phyloP scores from a whole-genome alignment of 64 coral and sea anemone species.

The Catalaphyllia jardinei region DNA sequence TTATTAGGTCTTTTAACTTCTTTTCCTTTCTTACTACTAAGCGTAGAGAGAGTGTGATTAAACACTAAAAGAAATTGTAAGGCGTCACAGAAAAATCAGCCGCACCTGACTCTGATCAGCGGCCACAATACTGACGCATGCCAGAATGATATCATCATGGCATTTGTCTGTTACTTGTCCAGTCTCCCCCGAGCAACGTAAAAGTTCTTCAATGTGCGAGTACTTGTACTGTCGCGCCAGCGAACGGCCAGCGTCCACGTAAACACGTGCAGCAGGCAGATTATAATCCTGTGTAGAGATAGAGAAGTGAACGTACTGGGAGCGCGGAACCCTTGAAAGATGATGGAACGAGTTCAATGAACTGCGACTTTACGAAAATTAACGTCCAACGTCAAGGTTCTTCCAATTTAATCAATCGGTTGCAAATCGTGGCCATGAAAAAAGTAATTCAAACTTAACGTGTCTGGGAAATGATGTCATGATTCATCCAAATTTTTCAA shows the following conservation, averaged over 20 bases:
- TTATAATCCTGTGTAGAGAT: constrained; percentile 75
- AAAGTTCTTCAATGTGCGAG: constrained; percentile 79
- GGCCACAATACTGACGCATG: constrained; percentile 80
- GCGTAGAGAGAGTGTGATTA: too few relatives aligned
- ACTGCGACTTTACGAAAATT: too few relatives aligned
- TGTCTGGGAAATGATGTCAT: too few relatives aligned
- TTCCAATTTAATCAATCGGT: too few relatives aligned
- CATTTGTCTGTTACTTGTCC: constrained; percentile 89
- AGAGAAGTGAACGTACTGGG: neutral
- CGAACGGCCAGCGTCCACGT: constrained; percentile 79
- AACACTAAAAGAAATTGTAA: too few relatives aligned
- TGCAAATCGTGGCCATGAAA: too few relatives aligned
- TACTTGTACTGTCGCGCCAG: constrained; percentile 95
- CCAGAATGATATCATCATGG: constrained; percentile 90
- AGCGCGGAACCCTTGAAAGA: neutral
- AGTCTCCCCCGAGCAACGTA: constrained; percentile 72
- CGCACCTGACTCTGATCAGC: constrained; percentile 91
- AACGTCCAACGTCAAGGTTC: too few relatives aligned
- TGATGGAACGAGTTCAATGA: too few relatives aligned
- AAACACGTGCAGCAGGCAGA: constrained; percentile 80
- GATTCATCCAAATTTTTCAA: too few relatives aligned
- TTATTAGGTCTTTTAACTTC: too few relatives aligned
- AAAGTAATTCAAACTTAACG: too few relatives aligned
- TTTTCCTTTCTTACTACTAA: too few relatives aligned
- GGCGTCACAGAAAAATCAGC: neutral